Evolutionary conservation across 2,113 vertebrate species (phyloP).

Genomic region (Phalacrocorax brasilianus): DNA sequence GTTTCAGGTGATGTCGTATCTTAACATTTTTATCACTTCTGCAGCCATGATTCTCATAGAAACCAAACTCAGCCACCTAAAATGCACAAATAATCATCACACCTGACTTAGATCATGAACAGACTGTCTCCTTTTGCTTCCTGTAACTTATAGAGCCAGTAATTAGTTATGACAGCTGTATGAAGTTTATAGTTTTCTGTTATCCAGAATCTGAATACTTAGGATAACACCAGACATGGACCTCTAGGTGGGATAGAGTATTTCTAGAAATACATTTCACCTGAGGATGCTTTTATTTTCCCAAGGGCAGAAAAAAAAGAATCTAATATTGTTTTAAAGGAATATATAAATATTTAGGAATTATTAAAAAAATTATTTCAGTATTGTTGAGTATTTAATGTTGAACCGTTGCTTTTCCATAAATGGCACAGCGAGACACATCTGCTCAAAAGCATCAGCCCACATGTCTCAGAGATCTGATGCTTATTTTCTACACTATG

Average conservation of each 20-base stretch:
- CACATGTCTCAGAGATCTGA: not conserved
- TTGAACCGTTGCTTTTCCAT: not conserved
- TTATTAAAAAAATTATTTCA: not conserved
- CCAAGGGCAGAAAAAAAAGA: not conserved
- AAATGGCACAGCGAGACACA: not conserved
- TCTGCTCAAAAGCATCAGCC: not conserved
- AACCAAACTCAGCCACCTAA: not conserved
- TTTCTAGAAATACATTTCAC: not conserved
- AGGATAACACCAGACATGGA: not conserved
- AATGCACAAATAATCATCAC: not conserved
- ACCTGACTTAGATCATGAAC: not conserved
- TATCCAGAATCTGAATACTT: not conserved
- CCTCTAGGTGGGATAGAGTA: not conserved
- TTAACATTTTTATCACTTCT: not conserved
- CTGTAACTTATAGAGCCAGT: not conserved
- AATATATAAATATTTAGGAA: not conserved
- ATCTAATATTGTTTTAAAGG: not conserved
- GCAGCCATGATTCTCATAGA: not conserved
- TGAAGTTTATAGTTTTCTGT: not conserved
- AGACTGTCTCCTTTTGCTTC: not conserved
- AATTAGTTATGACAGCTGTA: not conserved
- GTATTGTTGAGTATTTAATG: not conserved
- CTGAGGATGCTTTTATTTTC: not conserved
- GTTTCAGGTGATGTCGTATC: not conserved
- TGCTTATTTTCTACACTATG: not conserved